phyloP scores from a whole-genome alignment of 2,888 invertebrate species.

The Nymphalis c-album region DNA sequence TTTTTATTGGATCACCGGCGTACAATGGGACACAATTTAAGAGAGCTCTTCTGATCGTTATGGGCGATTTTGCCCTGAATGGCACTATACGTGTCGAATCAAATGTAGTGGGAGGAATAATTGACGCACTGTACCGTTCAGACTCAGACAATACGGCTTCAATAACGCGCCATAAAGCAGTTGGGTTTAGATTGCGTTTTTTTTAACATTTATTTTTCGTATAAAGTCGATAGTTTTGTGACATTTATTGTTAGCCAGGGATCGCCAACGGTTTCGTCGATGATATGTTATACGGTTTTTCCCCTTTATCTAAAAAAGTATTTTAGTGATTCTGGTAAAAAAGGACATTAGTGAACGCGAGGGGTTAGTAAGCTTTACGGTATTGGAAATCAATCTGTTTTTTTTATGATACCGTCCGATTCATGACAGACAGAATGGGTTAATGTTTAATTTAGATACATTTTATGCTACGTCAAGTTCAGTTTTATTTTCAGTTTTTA shows the following conservation, averaged over 20 bases:
- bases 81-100: conserved; percentile 24
- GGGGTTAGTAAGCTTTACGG: not conserved
- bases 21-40: conserved; percentile 34
- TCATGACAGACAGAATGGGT: not conserved
- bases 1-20: not conserved
- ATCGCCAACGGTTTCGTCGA: not conserved
- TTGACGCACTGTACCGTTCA: conserved; percentile 25
- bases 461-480: not conserved
- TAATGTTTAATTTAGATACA: not conserved
- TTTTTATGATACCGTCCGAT: not conserved
- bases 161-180: conserved; percentile 18
- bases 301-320: not conserved
- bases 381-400: not conserved
- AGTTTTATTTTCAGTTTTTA: no score
- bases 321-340: not conserved
- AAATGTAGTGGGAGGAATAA: conserved; percentile 37
- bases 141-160: conserved; percentile 17
- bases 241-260: not conserved
- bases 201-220: not conserved
- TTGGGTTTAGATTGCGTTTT: conserved; percentile 6
- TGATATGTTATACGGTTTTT: not conserved
- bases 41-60: conserved; percentile 34
- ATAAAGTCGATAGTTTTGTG: not conserved
- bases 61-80: conserved; percentile 17
- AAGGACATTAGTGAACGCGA: not conserved